Conservation (phyloP, 1,140 invertebrate genomes). For the Alviniconcha marisindica region DNA sequence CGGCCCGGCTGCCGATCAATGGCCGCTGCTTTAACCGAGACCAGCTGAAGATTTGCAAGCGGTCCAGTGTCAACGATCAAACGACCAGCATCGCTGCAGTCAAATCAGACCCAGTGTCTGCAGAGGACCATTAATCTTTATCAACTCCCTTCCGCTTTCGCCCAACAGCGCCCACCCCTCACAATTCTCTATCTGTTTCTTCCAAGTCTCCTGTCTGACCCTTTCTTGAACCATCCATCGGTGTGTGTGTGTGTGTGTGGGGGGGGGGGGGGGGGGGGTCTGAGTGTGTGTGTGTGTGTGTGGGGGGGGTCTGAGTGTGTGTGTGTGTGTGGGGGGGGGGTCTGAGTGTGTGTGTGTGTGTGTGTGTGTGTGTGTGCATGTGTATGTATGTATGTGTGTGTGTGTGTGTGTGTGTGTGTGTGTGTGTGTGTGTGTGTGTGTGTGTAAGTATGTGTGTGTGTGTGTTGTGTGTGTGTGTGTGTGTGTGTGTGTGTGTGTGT, state of each 20-base stretch:
- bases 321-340: not conserved
- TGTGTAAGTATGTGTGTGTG: not conserved
- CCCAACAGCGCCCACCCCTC: not conserved
- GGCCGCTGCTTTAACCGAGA: too few species aligned
- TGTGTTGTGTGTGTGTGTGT: not conserved
- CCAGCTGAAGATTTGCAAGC: too few species aligned
- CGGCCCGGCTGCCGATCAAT: too few species aligned
- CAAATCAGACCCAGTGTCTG: too few species aligned
- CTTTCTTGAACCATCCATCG: too few species aligned
- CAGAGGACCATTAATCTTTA: too few species aligned
- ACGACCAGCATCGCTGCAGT: too few species aligned
- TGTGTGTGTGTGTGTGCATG: not conserved
- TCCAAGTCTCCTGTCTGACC: too few species aligned
- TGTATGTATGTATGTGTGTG: not conserved
- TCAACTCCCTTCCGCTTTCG: not conserved
- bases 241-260: not conserved
- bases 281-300: not conserved
- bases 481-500: not conserved
- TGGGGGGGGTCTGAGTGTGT: too few species aligned
- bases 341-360: not conserved
- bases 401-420: slow-evolving; percentile 9
- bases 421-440: not conserved
- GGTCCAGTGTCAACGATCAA: too few species aligned
- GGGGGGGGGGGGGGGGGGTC: too few species aligned
- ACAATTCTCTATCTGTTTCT: too few species aligned